Evolutionary conservation across 2,797 vertebrate species (phyloP), one percentile per base, ranked within the genome.

Genomic region (Falco biarmicus): DNA sequence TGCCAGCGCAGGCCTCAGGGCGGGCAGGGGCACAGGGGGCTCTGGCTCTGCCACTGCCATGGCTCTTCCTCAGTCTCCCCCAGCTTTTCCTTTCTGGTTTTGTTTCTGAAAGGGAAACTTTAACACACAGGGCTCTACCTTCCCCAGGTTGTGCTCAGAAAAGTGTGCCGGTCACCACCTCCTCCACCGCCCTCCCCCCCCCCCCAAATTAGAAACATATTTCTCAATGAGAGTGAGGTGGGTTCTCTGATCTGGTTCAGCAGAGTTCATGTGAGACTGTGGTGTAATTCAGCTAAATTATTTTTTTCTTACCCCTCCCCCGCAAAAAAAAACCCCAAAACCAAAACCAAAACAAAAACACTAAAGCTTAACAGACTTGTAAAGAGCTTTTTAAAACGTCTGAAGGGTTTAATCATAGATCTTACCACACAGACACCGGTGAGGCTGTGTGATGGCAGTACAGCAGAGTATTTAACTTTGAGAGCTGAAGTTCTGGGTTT

Each of bases 401-500:
- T 95, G 69, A 94, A 66, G 86, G 82, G 77, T 96, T 96, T 96
- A 93, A 87, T 92, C 90, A 75, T 10, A 77, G 82, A 86, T 84
- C 81, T 91, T 91, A 71, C 90, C 95, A 95, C 88, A 89, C 81
- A 97, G 95, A 95, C 93, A 91, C 19, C 92, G 74, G 91, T 76
- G 79, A 93, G 87, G 70, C 81, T 89, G 61, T 11, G 14, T 47
- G 56, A 88, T 93, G 87, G 87, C 96, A 90, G 85, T 88, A 89
- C 97, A 39, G 77, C 63, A 65, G 31, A 84, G 70, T 34, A 93
- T 92, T 97, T 91, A 95, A 96, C 69, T 85, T 37, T 48, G 74
- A 96, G 86, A 93, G 87, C 87, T 66, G 81, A 95, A 96, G 91
- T 89, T 97, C 96, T 96, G 96, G 94, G 88, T 97, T 98, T 97